A percentile compares a stretch with the other conserved stretches of the same genome.
These are phyloP conservation scores for Lapara coniferarum DNA, from an alignment of 2,888 invertebrate species.

Conservation along the genomic window DNA sequence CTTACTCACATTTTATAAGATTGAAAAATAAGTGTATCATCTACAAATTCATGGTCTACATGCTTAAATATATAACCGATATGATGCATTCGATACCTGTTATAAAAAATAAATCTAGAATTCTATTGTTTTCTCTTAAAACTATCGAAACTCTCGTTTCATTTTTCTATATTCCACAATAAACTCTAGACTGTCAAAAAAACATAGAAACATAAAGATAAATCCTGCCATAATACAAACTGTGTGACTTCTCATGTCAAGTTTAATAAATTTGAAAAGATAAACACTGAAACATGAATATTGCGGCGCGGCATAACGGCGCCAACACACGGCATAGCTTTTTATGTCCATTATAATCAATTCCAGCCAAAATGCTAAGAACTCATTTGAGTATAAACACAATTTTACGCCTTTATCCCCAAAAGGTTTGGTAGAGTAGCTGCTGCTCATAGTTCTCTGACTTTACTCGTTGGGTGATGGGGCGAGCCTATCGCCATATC, in stretches of 20 bases:
- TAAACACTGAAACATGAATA: background rate
- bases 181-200: background rate
- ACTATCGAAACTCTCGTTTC: too few relatives aligned
- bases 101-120: too few relatives aligned
- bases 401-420: background rate
- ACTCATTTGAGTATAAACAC: background rate
- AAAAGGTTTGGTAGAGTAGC: background rate
- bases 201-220: background rate
- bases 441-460: too few relatives aligned
- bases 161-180: too few relatives aligned
- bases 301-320: background rate
- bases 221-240: background rate
- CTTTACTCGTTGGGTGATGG: too few relatives aligned
- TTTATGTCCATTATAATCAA: conserved; percentile 10
- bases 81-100: too few relatives aligned
- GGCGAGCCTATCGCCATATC: too few relatives aligned
- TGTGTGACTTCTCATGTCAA: background rate
- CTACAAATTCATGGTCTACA: too few relatives aligned
- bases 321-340: background rate
- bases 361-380: conserved; percentile 2
- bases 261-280: conserved; percentile 5
- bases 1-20: too few relatives aligned
- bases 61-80: too few relatives aligned
- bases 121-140: too few relatives aligned
- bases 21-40: too few relatives aligned